phyloP scores from a whole-genome alignment of 2,797 vertebrate species.

The Carcharodon carcharias region DNA sequence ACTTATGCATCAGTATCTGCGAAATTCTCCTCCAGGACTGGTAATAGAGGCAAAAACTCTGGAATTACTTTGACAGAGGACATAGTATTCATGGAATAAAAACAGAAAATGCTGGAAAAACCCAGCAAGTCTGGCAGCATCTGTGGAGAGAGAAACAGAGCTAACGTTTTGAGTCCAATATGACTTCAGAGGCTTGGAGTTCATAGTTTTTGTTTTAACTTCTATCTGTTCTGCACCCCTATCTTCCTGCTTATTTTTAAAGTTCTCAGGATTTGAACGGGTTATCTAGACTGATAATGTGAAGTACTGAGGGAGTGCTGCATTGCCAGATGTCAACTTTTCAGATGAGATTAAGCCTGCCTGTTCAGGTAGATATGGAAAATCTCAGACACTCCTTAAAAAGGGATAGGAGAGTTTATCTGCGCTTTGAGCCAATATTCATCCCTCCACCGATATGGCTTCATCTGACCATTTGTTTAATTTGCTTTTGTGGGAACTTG shows the following conservation, averaged over 20 bases:
- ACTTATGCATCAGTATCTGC: not conserved
- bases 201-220: not conserved
- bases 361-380: not conserved
- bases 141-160: too few species aligned
- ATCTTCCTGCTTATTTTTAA: not conserved
- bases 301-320: not conserved
- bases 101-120: too few species aligned
- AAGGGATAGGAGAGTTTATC: not conserved
- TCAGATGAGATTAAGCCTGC: not conserved
- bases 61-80: not conserved
- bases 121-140: too few species aligned
- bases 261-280: not conserved
- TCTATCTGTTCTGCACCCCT: not conserved
- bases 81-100: not conserved
- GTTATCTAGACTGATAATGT: not conserved
- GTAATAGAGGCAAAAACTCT: not conserved
- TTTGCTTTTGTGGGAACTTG: not conserved
- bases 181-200: not conserved
- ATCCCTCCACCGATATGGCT: not conserved
- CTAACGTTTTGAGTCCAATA: too few species aligned
- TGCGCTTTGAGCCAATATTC: not conserved
- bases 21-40: not conserved
- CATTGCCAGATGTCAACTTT: not conserved
- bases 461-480: not conserved
- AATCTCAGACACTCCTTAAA: not conserved